Percentiles rank a stretch among this genome's conserved stretches.
Conservation (phyloP, 2,797 vertebrate species). For the Harpagifer antarcticus region DNA sequence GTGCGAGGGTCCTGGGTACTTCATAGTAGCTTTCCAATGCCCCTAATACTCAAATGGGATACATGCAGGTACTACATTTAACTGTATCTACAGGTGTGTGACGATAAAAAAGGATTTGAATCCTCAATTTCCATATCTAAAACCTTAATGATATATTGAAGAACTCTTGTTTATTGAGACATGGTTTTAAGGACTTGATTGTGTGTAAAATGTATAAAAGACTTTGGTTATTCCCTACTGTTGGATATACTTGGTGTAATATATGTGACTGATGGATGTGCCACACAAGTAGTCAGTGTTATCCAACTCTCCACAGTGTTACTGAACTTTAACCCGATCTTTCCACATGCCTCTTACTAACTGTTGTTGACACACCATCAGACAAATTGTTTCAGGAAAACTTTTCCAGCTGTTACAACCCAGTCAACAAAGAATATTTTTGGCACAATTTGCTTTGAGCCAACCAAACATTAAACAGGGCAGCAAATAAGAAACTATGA, state of each 20-base stretch:
- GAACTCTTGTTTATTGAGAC: too few species aligned
- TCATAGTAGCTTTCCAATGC: too few species aligned
- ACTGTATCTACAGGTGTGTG: too few species aligned
- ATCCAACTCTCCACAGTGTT: constrained; percentile 19
- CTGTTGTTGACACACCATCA: constrained; percentile 36
- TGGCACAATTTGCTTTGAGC: background rate
- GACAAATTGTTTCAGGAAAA: background rate
- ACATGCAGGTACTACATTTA: too few species aligned
- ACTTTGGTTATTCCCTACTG: background rate
- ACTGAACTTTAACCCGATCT: constrained; percentile 50
- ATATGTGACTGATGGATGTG: background rate
- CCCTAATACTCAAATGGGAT: too few species aligned
- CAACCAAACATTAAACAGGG: too few species aligned
- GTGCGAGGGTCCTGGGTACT: too few species aligned
- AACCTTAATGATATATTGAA: background rate
- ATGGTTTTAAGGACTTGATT: background rate
- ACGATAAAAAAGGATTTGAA: too few species aligned
- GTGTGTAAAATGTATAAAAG: background rate
- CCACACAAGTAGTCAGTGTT: background rate
- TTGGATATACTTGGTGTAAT: background rate
- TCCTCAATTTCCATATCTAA: background rate
- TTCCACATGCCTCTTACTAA: constrained; percentile 18
- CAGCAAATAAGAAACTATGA: too few species aligned
- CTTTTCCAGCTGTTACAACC: background rate
- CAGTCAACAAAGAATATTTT: background rate